phyloP scores from a whole-genome alignment of 2,113 vertebrate genomes.

The Laticauda laticaudata region DNA sequence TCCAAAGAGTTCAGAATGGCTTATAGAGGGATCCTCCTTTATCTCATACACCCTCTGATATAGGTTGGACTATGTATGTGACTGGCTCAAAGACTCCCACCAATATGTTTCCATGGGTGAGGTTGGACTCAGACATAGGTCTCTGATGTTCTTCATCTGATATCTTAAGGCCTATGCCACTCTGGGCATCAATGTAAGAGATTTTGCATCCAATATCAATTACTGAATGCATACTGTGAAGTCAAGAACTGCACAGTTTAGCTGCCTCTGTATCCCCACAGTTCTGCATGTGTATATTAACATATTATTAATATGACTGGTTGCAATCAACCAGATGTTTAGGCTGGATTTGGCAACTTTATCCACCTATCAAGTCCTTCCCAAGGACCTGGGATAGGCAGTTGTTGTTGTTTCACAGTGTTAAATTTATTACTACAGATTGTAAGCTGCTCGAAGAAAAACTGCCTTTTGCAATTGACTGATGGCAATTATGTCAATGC shows the following conservation, averaged over 20 bases:
- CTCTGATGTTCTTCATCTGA: background rate
- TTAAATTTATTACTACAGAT: background rate
- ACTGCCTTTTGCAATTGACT: background rate
- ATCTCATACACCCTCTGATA: background rate
- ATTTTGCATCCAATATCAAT: background rate
- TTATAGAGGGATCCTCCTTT: background rate
- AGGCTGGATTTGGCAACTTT: background rate
- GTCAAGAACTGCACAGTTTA: background rate
- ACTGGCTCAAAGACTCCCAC: background rate
- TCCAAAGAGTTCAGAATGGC: background rate
- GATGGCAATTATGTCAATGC: background rate
- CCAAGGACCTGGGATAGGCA: background rate
- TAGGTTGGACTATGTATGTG: background rate
- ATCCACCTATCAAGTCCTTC: background rate
- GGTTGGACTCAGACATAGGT: background rate
- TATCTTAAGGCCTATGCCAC: background rate
- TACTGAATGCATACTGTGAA: background rate
- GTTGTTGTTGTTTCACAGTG: background rate
- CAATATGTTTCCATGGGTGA: background rate
- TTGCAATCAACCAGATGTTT: background rate
- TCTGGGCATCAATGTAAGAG: background rate
- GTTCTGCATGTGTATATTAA: background rate
- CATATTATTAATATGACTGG: background rate
- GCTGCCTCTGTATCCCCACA: background rate
- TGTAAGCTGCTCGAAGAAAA: background rate